phyloP scores from a whole-genome alignment of 2,113 vertebrate genomes.

The Willisornis vidua region DNA sequence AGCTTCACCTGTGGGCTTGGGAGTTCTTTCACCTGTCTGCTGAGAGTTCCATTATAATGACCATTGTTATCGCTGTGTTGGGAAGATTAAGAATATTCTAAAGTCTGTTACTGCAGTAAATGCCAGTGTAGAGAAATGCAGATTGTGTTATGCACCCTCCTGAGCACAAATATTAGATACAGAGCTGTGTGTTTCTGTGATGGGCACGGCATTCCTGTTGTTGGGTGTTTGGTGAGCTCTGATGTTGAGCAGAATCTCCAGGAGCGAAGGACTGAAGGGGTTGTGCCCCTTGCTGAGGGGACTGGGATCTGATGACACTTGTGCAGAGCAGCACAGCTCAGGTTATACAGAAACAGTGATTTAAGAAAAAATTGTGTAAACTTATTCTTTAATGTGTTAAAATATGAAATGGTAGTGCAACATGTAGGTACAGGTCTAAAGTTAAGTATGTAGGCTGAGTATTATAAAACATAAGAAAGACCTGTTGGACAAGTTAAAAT shows the following conservation, averaged over 20 bases:
- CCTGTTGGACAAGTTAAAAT: slow-evolving; percentile 40
- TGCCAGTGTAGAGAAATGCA: neutral
- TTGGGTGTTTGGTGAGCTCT: neutral
- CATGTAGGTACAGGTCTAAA: neutral
- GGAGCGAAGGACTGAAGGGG: neutral
- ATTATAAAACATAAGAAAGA: slow-evolving; percentile 13
- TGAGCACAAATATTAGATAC: neutral
- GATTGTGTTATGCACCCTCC: neutral
- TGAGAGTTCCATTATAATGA: neutral
- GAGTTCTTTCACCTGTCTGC: fast-evolving
- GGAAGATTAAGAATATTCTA: neutral
- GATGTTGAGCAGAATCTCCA: neutral
- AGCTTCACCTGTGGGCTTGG: neutral
- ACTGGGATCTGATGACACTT: neutral
- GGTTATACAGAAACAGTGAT: neutral
- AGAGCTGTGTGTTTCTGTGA: neutral
- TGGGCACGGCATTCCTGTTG: neutral
- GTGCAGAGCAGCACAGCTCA: neutral
- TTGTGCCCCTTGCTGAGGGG: neutral
- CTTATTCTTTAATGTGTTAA: neutral
- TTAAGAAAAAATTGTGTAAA: neutral
- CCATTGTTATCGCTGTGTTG: neutral
- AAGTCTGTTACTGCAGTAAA: neutral
- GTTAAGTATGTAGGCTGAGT: neutral
- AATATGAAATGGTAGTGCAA: neutral